Conservation (phyloP, 2,113 vertebrate species). For the Setophaga coronata region DNA sequence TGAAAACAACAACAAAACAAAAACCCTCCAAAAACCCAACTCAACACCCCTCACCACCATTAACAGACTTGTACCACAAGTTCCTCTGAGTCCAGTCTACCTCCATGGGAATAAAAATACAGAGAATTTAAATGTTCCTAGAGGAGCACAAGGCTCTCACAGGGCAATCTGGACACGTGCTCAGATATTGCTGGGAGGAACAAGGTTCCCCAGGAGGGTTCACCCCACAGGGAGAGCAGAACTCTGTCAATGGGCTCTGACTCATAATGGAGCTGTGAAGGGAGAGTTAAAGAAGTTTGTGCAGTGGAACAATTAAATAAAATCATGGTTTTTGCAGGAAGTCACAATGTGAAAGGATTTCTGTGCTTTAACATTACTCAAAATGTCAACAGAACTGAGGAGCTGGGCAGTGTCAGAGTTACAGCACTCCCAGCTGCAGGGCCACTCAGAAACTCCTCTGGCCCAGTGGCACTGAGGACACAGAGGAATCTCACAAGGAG, state of each 20-base stretch:
- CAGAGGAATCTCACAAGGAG: not conserved
- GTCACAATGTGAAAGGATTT: not conserved
- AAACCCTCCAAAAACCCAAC: not conserved
- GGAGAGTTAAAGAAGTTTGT: not conserved
- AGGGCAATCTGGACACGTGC: too few relatives aligned
- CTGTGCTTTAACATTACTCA: not conserved
- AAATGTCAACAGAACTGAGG: accelerated
- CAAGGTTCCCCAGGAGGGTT: not conserved
- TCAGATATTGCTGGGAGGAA: not conserved
- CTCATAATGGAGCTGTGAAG: not conserved
- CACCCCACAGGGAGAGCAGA: accelerated
- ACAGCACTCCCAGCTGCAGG: not conserved
- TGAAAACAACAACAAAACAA: not conserved
- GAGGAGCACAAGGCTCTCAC: not conserved
- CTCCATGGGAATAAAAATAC: not conserved
- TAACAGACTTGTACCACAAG: not conserved
- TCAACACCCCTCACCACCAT: too few relatives aligned
- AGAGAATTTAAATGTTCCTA: not conserved
- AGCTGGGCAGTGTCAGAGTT: not conserved
- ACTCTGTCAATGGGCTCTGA: not conserved
- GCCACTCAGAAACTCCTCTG: not conserved
- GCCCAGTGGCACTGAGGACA: not conserved
- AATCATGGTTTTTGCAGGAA: not conserved
- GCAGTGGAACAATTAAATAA: not conserved
- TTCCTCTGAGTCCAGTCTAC: not conserved